These are phyloP conservation scores for Oxyruncus cristatus DNA, from an alignment of 2,113 vertebrate species.

Conservation along the genomic window DNA sequence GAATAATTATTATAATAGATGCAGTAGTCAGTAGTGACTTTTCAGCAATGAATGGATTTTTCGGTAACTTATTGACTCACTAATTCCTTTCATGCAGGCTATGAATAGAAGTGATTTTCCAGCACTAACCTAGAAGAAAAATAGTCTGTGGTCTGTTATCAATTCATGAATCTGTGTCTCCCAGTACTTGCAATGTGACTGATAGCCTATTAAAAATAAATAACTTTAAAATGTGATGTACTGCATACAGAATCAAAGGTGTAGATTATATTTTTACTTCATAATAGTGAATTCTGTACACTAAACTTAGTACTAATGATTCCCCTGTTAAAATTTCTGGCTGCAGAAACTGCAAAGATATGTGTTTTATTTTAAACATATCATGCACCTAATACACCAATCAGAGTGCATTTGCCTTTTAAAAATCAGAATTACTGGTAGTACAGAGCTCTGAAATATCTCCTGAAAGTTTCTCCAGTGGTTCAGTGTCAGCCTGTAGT, in stretches of 20 bases:
- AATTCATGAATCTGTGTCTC: constrained; percentile 1
- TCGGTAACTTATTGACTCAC: constrained; percentile 11
- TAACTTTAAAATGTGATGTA: not conserved
- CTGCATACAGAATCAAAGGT: not conserved
- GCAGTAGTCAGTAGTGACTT: not conserved
- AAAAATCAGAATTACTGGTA: not conserved
- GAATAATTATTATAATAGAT: not conserved
- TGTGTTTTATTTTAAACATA: constrained; percentile 1
- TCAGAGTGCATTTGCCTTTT: not conserved
- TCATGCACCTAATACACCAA: not conserved
- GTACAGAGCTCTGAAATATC: not conserved
- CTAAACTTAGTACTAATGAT: not conserved
- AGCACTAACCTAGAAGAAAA: not conserved
- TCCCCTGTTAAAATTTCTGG: not conserved
- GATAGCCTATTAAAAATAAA: not conserved
- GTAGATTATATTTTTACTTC: not conserved
- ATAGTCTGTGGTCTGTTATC: constrained; percentile 12
- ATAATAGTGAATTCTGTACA: not conserved
- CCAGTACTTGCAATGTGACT: not conserved
- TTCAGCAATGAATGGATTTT: constrained; percentile 3
- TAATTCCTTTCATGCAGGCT: constrained; percentile 26
- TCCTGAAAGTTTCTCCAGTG: not conserved
- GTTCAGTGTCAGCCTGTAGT: not conserved
- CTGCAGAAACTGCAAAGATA: not conserved
- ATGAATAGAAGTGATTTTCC: constrained; percentile 38